These are phyloP conservation scores for Donacobius atricapilla DNA, from an alignment of 2,113 vertebrate genomes.

Conservation along the genomic window DNA sequence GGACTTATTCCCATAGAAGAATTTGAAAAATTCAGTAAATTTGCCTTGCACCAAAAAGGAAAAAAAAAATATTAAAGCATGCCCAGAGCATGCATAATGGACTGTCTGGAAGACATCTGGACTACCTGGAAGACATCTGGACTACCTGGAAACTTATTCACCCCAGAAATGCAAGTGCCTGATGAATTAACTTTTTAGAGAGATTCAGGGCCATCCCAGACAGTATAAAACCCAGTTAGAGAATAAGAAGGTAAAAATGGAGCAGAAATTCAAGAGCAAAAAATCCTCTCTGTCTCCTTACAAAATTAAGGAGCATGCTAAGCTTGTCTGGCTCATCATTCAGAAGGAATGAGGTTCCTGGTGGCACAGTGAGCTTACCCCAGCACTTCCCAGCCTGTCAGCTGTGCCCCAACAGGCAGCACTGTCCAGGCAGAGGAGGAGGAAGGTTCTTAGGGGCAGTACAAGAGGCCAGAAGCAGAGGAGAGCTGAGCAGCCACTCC, in stretches of 20 bases:
- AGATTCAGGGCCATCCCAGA: accelerated
- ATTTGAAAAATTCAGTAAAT: background rate
- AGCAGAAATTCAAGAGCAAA: constrained; percentile 14
- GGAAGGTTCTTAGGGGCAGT: background rate
- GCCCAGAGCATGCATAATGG: background rate
- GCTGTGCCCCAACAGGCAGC: background rate
- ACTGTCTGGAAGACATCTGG: background rate
- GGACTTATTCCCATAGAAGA: background rate
- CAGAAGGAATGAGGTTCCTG: constrained; percentile 2
- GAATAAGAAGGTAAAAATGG: background rate
- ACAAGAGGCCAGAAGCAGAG: accelerated
- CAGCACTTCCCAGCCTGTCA: background rate
- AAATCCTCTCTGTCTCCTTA: background rate
- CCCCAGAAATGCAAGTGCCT: background rate
- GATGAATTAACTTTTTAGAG: background rate
- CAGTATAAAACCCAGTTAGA: background rate
- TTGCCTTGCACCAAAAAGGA: background rate
- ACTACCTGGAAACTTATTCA: background rate
- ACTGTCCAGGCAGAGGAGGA: background rate
- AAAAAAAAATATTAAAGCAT: background rate
- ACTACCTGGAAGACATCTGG: background rate
- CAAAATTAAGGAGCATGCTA: background rate
- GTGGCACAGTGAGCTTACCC: background rate
- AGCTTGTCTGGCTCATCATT: constrained; percentile 18
- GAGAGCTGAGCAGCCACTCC: background rate